Evolutionary conservation across 1,140 invertebrate species (phyloP), one percentile per base, ranked within the genome.

Genomic region (Hycleus phaleratus): DNA sequence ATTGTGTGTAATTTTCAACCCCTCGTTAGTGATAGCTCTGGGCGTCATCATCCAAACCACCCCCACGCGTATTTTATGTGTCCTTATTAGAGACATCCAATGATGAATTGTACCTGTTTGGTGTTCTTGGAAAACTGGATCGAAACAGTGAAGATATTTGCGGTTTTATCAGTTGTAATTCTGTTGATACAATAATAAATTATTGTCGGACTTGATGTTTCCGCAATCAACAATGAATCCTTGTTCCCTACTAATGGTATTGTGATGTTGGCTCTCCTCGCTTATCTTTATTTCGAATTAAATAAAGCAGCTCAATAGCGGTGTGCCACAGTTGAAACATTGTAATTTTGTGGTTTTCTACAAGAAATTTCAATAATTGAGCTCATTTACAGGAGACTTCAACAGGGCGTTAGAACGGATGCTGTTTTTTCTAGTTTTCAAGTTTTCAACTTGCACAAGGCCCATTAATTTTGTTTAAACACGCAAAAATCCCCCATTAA

Each of bases 1-100:
- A 5, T 5, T 32, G 32, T 32, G 32, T 32, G 7, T 32, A 32
- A 7, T 32, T 60, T 65, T 65, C 60, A 62, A 51, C 63, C 63
- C 63, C 63, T 65, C 63, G 63, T 65, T 65, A 65, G 60, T 50
- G 55, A 40, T 38, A 47, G 46, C 60, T 55, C 26, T n/a, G 44
- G 60, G 63, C 60, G 57, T 32, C 32, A 32, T 18, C 18, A 18
- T 18, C 18, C 18, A 18, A 18, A 32, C 32, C 32, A 32, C 32
- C 32, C 32, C 32, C 32, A 7, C 32, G 56, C 25, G 39, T 45
- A 42, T 56, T 26, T 56, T 40, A 46, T 59, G 60, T 49, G 49
- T 57, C 59, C 63, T 62, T 54, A 64, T 64, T 64, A 64, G 57
- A 62, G n/a, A 50, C 50, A 58, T 59, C 46, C 25, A 24, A 40